Conservation (phyloP, 1,140 invertebrate genomes). For the Bombus affinis region DNA sequence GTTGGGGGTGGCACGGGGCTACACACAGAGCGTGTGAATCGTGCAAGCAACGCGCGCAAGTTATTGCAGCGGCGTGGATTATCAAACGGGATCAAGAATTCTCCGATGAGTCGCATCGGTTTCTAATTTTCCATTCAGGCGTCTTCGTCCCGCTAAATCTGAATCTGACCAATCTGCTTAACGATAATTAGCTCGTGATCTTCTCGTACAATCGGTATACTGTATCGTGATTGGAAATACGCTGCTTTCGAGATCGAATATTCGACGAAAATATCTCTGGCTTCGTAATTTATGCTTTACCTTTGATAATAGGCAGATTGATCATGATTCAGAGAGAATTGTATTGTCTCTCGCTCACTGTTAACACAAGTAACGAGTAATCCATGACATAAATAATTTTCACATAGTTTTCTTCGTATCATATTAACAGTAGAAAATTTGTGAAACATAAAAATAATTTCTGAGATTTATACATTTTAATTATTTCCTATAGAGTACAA, state of each 20-base stretch:
- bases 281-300: background rate
- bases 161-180: background rate
- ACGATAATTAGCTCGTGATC: constrained; percentile 4
- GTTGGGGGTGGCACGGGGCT: background rate
- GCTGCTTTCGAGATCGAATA: background rate
- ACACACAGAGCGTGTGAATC: background rate
- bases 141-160: background rate
- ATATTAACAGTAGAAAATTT: background rate
- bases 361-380: background rate
- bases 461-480: too few relatives aligned
- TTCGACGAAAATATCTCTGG: background rate
- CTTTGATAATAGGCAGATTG: background rate
- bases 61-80: background rate
- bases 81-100: background rate
- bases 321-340: background rate
- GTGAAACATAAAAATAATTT: background rate
- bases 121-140: background rate
- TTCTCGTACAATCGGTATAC: background rate
- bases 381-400: too few relatives aligned
- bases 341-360: background rate
- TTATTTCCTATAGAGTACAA: too few relatives aligned
- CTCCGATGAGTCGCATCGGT: background rate
- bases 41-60: background rate
- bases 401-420: background rate
- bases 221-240: too few relatives aligned